These are phyloP conservation scores for Coelopa frigida DNA, from an alignment of 1,140 invertebrate species.

Conservation along the genomic window DNA sequence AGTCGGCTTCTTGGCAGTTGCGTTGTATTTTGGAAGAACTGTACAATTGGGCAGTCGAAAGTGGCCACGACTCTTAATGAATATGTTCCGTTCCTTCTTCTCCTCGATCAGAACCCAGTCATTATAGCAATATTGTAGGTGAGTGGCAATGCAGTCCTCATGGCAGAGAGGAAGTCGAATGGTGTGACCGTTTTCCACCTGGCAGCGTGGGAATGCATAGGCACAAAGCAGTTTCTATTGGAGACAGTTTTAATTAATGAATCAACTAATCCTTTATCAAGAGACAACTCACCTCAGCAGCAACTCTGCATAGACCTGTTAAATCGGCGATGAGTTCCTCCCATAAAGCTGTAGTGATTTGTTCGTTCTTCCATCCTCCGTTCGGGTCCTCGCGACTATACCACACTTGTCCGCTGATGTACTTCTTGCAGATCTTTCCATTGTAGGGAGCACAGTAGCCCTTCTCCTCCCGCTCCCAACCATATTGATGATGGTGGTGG, in stretches of 20 bases:
- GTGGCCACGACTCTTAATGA: slow-evolving; percentile 73
- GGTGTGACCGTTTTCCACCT: slow-evolving; percentile 50
- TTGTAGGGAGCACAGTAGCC: slow-evolving; percentile 82
- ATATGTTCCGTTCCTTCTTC: slow-evolving; percentile 71
- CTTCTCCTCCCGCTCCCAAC: slow-evolving; percentile 27
- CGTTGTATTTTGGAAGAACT: slow-evolving; percentile 61
- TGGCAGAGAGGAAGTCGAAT: slow-evolving; percentile 71
- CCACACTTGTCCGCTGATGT: slow-evolving; percentile 72
- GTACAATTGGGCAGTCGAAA: slow-evolving; percentile 83
- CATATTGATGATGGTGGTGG: slow-evolving; percentile 30
- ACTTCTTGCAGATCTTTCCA: slow-evolving; percentile 79
- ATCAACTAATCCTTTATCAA: not conserved
- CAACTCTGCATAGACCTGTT: slow-evolving; percentile 71
- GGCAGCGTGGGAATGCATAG: slow-evolving; percentile 86
- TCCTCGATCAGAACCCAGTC: slow-evolving; percentile 87
- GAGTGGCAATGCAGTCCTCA: slow-evolving; percentile 87
- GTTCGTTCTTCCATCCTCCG: slow-evolving; percentile 74
- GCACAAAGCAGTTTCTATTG: slow-evolving; percentile 74
- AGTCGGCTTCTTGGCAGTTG: slow-evolving; percentile 49
- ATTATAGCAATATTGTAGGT: slow-evolving; percentile 84
- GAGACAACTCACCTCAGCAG: slow-evolving; percentile 61
- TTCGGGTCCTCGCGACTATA: slow-evolving; percentile 62
- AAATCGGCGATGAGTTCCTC: slow-evolving; percentile 73
- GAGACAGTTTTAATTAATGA: slow-evolving; percentile 13
- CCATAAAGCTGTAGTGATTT: slow-evolving; percentile 74